Evolutionary conservation across 2,888 invertebrate genomes (phyloP), one percentile per base, ranked within the genome.

Genomic region (Fragum sueziense): DNA sequence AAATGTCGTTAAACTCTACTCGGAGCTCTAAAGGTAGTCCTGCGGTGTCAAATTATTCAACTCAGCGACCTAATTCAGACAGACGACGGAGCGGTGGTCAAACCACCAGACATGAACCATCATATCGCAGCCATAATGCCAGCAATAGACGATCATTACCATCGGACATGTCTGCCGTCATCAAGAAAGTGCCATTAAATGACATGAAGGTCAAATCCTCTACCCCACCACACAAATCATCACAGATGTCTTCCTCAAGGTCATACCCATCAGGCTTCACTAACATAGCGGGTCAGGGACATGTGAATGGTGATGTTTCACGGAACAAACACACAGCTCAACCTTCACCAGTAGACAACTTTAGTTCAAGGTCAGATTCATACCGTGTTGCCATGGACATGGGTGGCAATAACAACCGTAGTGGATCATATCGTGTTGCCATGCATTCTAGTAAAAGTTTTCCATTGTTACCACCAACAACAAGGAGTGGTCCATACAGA

Each of bases 311-410:
- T 3, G 47, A 54, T 20, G 27, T 57, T 9, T 22, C 25, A 25
- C 2, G 41, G 27, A n/a, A 65, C 17, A 65, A 34, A 11, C 65
- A n/a, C n/a, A 2, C 65, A 25, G 4, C 22, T 41, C 37, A 33
- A 31, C 41, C 65, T 1, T 7, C 14, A 14, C 22, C 75, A 41
- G 22, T n/a, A 41, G 65, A 65, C 9, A 14, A 11, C 9, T 37
- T 34, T 41, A 65, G 61, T 51, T 72, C 80, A 41, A 79, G 89
- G 22, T 80, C 89, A 29, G 90, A 90, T 69, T 88, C 90, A 4
- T 90, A 90, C 76, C 87, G 90, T 70, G 88, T 88, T 68, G 90
- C 90, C 17, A 86, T 88, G 85, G 54, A 57, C 37, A 31, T 41
- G 33, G 79, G 62, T 70, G 76, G 70, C 34, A 22, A 25, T 69